phyloP scores from a whole-genome alignment of 2,113 vertebrate species.

The Aldabrachelys gigantea region DNA sequence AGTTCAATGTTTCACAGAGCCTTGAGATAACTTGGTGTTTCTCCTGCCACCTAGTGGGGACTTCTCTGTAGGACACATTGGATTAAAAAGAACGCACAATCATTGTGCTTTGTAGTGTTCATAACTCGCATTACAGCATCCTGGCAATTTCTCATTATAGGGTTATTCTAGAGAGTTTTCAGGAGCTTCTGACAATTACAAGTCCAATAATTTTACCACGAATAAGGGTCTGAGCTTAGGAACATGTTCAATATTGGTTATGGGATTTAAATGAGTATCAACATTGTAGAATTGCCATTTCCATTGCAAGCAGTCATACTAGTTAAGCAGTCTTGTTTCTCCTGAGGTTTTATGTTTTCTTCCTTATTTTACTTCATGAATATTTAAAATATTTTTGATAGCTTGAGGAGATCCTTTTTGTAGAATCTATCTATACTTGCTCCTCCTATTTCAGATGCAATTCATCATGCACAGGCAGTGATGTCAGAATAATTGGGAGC shows the following conservation, averaged over 20 bases:
- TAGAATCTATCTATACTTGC: background rate
- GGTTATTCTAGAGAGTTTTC: background rate
- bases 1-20: background rate
- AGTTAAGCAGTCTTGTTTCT: background rate
- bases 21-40: background rate
- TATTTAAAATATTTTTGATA: background rate
- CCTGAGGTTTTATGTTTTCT: background rate
- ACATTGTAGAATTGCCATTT: background rate
- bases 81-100: background rate
- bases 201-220: background rate
- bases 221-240: background rate
- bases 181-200: background rate
- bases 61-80: background rate
- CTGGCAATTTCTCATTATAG: background rate
- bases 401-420: background rate
- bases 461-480: background rate
- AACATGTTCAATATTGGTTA: background rate
- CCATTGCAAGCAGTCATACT: background rate
- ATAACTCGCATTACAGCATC: background rate
- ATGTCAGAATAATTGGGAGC: background rate
- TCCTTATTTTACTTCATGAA: background rate
- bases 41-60: background rate
- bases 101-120: background rate
- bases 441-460: background rate
- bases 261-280: background rate